These are phyloP conservation scores for Thelaira solivaga DNA, from an alignment of 2,888 invertebrate species.

Conservation along the genomic window DNA sequence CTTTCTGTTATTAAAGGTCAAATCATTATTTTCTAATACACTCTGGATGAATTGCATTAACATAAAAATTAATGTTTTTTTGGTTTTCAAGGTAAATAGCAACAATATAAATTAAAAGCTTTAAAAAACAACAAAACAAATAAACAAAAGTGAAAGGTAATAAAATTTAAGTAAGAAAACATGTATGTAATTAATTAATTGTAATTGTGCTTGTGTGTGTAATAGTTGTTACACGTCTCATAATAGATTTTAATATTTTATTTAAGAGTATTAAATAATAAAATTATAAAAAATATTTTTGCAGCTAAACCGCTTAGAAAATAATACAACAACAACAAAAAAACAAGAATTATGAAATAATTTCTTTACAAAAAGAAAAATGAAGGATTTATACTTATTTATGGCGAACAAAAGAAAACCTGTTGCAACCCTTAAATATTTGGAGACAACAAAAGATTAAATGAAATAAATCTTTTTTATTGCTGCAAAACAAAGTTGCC, in stretches of 20 bases:
- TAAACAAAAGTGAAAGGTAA: constrained; percentile 27
- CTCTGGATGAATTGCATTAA: background rate
- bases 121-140: background rate
- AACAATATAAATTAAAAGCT: background rate
- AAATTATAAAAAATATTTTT: background rate
- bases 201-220: too few relatives aligned
- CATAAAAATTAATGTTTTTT: too few relatives aligned
- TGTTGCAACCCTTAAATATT: constrained; percentile 13
- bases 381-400: background rate
- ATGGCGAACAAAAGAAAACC: background rate
- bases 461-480: background rate
- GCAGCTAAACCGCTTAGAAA: background rate
- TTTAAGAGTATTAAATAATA: constrained; percentile 11
- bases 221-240: too few relatives aligned
- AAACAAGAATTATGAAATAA: background rate
- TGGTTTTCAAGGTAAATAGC: constrained; percentile 29
- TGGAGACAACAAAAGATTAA: background rate
- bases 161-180: constrained; percentile 1
- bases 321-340: background rate
- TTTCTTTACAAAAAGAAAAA: background rate
- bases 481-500: background rate
- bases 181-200: background rate
- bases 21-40: background rate
- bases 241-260: too few relatives aligned
- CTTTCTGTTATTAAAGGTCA: constrained; percentile 22